These are phyloP conservation scores for Clarias macrocephalus DNA, from an alignment of 2,113 vertebrate genomes.

Conservation along the genomic window DNA sequence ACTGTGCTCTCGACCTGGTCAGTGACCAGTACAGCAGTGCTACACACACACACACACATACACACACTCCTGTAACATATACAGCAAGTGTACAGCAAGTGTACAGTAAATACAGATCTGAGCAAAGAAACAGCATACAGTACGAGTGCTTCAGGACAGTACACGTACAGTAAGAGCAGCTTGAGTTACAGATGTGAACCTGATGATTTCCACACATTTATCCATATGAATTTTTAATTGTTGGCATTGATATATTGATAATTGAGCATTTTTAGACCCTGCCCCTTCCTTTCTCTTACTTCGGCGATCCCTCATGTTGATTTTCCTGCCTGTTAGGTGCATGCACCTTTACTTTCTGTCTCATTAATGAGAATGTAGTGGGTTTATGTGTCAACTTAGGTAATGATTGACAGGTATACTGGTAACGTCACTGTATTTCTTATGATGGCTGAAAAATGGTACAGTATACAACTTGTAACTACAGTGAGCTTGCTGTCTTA, in stretches of 20 bases:
- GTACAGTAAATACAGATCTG: neutral
- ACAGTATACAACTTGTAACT: no score
- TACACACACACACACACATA: neutral
- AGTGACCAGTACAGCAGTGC: conserved; percentile 28
- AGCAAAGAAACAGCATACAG: neutral
- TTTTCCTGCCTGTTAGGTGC: neutral
- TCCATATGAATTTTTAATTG: neutral
- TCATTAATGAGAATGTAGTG: no score
- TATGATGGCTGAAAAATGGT: no score
- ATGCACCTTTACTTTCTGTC: neutral
- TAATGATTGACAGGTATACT: no score
- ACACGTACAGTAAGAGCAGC: neutral
- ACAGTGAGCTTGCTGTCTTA: no score
- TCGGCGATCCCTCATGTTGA: neutral
- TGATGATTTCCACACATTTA: neutral
- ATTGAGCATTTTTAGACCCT: neutral
- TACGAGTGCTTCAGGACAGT: neutral
- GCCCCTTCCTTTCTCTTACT: neutral
- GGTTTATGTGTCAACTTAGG: no score
- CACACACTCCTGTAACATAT: neutral
- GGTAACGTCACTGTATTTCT: no score
- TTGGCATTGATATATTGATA: neutral
- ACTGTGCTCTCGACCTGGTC: conserved; percentile 92
- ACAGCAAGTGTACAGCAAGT: neutral
- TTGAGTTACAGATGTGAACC: neutral